Conservation (phyloP, 2,888 invertebrate genomes). For the Perizoma flavofasciatum region DNA sequence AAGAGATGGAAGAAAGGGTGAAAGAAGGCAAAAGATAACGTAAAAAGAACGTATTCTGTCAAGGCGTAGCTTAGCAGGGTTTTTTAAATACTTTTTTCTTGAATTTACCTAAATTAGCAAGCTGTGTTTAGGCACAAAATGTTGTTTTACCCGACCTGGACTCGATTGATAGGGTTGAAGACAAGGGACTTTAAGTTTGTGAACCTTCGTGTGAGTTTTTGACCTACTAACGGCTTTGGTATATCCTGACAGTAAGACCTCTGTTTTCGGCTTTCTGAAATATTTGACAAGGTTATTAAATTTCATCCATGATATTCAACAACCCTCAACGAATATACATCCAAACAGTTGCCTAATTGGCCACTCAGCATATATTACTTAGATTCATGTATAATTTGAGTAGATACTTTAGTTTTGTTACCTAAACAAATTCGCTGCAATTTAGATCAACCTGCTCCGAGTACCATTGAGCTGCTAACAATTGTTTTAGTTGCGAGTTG, state of each 20-base stretch:
- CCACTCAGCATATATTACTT: conserved; percentile 14
- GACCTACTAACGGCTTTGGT: neutral
- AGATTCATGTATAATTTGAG: neutral
- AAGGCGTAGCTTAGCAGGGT: no score
- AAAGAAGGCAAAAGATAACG: no score
- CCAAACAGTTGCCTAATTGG: conserved; percentile 16
- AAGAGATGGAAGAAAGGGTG: no score
- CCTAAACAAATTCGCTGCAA: conserved; percentile 36
- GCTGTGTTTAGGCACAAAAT: no score
- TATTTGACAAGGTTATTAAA: no score
- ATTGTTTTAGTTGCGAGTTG: conserved; percentile 25
- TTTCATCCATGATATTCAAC: conserved; percentile 3
- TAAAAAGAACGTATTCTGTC: no score
- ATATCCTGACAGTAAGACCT: no score
- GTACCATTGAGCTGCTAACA: conserved; percentile 22
- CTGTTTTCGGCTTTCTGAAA: no score
- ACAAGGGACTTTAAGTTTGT: no score
- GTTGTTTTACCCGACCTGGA: neutral
- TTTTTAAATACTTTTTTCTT: no score
- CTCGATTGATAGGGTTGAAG: no score
- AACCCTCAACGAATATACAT: conserved; percentile 9
- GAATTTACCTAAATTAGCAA: no score
- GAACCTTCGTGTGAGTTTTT: neutral
- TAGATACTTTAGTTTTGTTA: conserved; percentile 23
- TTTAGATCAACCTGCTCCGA: conserved; percentile 34